Conservation (phyloP, 2,113 vertebrate genomes). For the Turdus rufiventris region DNA sequence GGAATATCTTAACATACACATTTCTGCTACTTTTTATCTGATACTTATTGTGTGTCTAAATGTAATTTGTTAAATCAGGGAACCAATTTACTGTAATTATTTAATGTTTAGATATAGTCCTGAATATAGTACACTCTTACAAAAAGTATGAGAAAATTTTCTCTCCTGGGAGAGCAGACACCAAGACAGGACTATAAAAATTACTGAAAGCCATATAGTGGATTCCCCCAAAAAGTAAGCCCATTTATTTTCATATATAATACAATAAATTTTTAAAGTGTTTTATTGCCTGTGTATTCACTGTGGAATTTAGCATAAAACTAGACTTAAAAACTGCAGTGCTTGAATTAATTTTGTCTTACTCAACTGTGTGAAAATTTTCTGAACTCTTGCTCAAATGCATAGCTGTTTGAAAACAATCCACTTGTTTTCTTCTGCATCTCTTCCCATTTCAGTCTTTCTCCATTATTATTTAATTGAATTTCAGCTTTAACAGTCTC, state of each 20-base stretch:
- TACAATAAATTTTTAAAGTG: background rate
- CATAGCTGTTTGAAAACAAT: background rate
- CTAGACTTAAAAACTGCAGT: background rate
- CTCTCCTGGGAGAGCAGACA: background rate
- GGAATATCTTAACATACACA: background rate
- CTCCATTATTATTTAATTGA: background rate
- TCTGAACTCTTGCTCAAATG: background rate
- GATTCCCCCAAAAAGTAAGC: background rate
- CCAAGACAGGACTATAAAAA: background rate
- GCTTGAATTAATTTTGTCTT: constrained; percentile 8
- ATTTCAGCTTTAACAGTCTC: background rate
- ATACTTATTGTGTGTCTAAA: background rate
- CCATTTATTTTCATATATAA: background rate
- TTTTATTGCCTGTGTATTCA: background rate
- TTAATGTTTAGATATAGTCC: background rate
- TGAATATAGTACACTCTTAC: background rate
- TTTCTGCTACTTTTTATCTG: background rate
- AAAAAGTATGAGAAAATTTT: background rate
- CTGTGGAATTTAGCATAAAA: background rate
- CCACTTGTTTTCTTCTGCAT: background rate
- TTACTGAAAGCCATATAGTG: background rate
- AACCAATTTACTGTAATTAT: background rate
- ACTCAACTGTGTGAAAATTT: background rate
- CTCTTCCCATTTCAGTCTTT: background rate
- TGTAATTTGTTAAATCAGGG: background rate